Percentiles rank a stretch among this genome's conserved stretches.
phyloP scores from a whole-genome alignment of 2,797 vertebrate genomes.

The Anas bahamensis region DNA sequence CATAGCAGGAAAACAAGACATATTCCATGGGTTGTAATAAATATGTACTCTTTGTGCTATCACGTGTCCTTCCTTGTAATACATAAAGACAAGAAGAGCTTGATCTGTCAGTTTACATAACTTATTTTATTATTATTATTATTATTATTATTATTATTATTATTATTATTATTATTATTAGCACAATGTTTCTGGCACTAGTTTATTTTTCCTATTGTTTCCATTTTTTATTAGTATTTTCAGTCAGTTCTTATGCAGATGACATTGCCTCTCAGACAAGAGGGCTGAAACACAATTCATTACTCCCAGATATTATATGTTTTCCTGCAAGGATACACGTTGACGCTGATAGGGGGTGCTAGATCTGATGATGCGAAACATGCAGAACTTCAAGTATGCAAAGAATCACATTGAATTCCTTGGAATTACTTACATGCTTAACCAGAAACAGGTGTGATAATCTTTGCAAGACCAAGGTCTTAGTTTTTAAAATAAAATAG shows the following conservation, averaged over 20 bases:
- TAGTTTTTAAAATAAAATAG: not conserved
- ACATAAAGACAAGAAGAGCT: not conserved
- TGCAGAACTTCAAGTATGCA: not conserved
- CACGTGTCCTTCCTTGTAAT: not conserved
- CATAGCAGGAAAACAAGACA: not conserved
- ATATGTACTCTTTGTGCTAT: not conserved
- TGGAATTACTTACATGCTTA: not conserved
- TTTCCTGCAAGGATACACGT: not conserved
- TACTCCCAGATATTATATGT: not conserved
- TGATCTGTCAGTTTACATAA: not conserved
- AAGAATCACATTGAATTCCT: not conserved
- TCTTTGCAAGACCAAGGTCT: not conserved
- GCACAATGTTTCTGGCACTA: not conserved
- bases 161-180: not conserved
- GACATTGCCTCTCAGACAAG: not conserved
- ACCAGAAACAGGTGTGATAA: not conserved
- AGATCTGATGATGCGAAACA: not conserved
- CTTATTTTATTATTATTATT: not conserved
- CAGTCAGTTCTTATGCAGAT: not conserved
- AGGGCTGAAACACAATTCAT: not conserved
- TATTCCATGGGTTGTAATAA: not conserved
- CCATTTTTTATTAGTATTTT: not conserved
- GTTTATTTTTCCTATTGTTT: not conserved
- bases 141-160: not conserved
- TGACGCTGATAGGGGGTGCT: not conserved